A percentile compares a stretch with the other conserved stretches of the same genome.
phyloP scores from a whole-genome alignment of 2,113 vertebrate species.

The Seriola aureovittata region DNA sequence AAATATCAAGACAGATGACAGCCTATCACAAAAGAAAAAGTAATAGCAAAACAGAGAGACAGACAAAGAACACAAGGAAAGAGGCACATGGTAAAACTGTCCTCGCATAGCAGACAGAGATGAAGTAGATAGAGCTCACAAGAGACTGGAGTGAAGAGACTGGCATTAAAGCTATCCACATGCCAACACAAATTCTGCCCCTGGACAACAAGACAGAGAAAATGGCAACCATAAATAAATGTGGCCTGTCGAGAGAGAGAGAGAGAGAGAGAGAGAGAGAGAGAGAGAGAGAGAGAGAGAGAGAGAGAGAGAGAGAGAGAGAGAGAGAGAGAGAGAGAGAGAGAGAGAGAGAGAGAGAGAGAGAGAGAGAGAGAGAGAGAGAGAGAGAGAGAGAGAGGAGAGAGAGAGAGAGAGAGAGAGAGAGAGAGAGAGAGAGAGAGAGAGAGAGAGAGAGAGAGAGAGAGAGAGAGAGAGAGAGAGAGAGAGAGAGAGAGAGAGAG shows the following conservation, averaged over 20 bases:
- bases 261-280: no score
- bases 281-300: no score
- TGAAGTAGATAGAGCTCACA: conserved; percentile 44
- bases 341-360: no score
- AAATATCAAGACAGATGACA: conserved; percentile 41
- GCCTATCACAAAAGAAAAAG: conserved; percentile 25
- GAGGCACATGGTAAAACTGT: conserved; percentile 42
- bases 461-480: no score
- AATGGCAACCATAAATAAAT: conserved; percentile 67
- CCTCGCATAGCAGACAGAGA: conserved; percentile 45
- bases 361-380: no score
- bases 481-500: no score
- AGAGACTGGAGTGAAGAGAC: conserved; percentile 46
- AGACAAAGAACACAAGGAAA: conserved; percentile 27
- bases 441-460: no score
- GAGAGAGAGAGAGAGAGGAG: no score
- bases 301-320: no score
- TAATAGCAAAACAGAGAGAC: conserved; percentile 19
- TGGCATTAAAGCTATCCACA: conserved; percentile 57
- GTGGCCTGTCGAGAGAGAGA: conserved; percentile 18
- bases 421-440: no score
- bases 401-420: no score
- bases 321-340: no score
- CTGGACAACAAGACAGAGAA: conserved; percentile 52
- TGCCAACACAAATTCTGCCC: conserved; percentile 63